Evolutionary conservation across 2,113 vertebrate genomes (phyloP), one percentile per base, ranked within the genome.

Genomic region (Cheilinus undulatus): DNA sequence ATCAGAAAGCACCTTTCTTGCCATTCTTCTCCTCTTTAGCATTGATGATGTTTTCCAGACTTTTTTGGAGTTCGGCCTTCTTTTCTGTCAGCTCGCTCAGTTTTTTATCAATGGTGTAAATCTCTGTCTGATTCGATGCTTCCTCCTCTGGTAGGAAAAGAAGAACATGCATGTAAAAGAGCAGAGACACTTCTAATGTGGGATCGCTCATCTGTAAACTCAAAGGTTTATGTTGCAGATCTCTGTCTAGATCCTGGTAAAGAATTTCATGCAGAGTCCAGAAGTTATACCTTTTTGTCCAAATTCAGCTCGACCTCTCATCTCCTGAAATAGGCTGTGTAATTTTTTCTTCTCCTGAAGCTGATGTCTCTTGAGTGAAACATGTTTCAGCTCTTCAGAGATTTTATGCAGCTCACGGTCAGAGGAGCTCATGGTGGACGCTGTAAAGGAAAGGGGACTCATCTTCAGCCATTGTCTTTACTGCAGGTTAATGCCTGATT

Each of bases 281-380:
- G 0, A 7, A 6, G 15, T 51, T n/a, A 30, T 2, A 88, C 86
- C 84, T 80, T 75, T 36, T 32, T 71, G 36, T 42, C 5, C 60
- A 71, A 57, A 66, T 3, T 72, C 45, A 1, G 20, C 24, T 15
- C 60, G 78, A 4, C 43, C 49, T 40, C 48, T 78, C 68, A 92
- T 66, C 5, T 92, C 86, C 30, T 85, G 63, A 42, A 91, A 56
- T 26, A 91, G 24, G 6, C 5, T 22, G 51, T 87, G 40, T n/a
- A 91, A 28, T 19, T 76, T 85, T 23, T 54, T 83, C 30, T 73
- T 82, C 32, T 92, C 80, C 5, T 8, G 24, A n/a, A 93, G 78
- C 34, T 90, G 78, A 27, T 78, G 61, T 38, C 7, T 77, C 34
- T 56, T 72, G 0, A 89, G 13, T 0, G 77, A 80, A n/a, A 91